A percentile compares a stretch with the other conserved stretches of the same genome.
Conservation (phyloP, 1,140 invertebrate genomes). For the Drosophila littoralis region DNA sequence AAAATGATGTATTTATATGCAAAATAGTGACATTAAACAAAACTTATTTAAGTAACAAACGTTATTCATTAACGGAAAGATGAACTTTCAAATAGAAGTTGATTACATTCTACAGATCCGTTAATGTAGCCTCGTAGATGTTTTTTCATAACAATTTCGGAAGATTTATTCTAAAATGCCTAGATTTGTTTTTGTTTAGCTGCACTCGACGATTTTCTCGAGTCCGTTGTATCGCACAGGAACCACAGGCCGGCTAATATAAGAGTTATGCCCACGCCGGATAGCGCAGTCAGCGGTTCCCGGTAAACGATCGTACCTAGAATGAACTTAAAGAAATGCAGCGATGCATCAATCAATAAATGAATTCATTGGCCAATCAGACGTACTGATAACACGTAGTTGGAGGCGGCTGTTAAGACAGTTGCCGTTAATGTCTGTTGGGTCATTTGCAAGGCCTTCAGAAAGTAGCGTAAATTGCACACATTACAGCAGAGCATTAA, state of each 20-base stretch:
- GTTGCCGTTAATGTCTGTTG: conserved; percentile 86
- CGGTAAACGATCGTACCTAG: conserved; percentile 62
- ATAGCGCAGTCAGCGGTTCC: conserved; percentile 60
- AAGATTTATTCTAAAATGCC: background rate
- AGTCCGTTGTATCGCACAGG: conserved; percentile 49
- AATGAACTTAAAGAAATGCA: conserved; percentile 68
- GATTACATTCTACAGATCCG: background rate
- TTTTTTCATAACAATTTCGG: background rate
- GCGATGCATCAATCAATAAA: background rate
- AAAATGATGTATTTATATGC: conserved; percentile 70
- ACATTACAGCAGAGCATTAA: conserved; percentile 86
- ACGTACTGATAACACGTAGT: conserved; percentile 87
- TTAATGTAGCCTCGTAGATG: too few relatives aligned
- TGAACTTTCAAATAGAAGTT: background rate
- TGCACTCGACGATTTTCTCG: background rate
- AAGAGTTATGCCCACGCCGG: conserved; percentile 63
- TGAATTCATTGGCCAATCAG: background rate
- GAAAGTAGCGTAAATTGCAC: conserved; percentile 86
- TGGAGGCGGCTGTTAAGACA: conserved; percentile 86
- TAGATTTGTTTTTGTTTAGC: conserved; percentile 5
- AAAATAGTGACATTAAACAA: conserved; percentile 73
- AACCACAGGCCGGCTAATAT: conserved; percentile 75
- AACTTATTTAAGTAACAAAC: conserved; percentile 55
- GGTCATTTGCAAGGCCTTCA: conserved; percentile 86
- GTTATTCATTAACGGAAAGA: background rate